Conservation (phyloP, 2,113 vertebrate genomes). For the Ochotona curzoniae region DNA sequence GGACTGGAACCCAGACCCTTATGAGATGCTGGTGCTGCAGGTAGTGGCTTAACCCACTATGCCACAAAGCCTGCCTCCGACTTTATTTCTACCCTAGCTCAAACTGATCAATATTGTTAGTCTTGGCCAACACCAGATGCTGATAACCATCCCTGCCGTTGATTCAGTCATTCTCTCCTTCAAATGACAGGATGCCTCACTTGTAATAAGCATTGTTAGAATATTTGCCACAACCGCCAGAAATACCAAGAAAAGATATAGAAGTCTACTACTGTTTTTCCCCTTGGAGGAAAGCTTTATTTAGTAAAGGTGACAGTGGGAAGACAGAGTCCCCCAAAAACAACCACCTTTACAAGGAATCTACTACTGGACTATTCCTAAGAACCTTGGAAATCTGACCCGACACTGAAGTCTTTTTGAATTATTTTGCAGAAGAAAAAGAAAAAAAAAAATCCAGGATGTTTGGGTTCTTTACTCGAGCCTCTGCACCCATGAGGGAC, state of each 20-base stretch:
- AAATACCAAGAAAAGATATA: slow-evolving; percentile 12
- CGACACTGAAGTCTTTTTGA: background rate
- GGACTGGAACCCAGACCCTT: too few relatives aligned
- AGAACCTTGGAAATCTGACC: slow-evolving; percentile 22
- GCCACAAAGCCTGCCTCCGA: background rate
- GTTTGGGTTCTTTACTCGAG: too few relatives aligned
- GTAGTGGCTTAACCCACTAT: too few relatives aligned
- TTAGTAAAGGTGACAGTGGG: too few relatives aligned
- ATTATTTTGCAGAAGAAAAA: background rate
- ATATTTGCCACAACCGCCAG: background rate
- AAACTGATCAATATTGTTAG: background rate
- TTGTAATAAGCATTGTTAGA: background rate
- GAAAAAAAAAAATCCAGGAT: too few relatives aligned
- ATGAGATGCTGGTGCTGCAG: too few relatives aligned
- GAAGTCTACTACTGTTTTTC: too few relatives aligned
- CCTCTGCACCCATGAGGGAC: too few relatives aligned
- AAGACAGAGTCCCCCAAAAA: too few relatives aligned
- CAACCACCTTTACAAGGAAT: background rate
- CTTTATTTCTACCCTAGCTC: background rate
- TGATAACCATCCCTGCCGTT: background rate
- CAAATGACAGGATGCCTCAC: too few relatives aligned
- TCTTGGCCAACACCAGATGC: background rate
- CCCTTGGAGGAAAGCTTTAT: too few relatives aligned
- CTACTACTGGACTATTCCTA: background rate
- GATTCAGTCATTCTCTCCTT: background rate